Conservation (phyloP, 2,888 invertebrate species). For the Thymelicus acteon region DNA sequence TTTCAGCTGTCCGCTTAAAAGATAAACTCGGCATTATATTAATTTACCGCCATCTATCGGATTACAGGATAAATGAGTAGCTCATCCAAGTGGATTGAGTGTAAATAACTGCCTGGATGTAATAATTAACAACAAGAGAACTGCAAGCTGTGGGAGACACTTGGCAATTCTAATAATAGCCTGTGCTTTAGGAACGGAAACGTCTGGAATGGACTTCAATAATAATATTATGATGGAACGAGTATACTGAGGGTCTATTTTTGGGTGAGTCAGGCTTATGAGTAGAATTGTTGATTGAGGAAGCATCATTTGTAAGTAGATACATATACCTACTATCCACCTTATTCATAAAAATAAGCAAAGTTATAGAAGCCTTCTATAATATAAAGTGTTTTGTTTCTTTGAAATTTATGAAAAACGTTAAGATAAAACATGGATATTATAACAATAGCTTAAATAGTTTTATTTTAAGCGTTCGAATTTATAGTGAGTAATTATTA, state of each 20-base stretch:
- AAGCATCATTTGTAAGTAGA: too few relatives aligned
- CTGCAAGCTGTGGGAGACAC: not conserved
- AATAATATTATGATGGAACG: too few relatives aligned
- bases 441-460: too few relatives aligned
- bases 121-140: not conserved
- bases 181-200: not conserved
- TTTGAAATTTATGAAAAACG: too few relatives aligned
- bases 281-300: too few relatives aligned
- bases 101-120: slow-evolving; percentile 8
- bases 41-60: slow-evolving; percentile 25
- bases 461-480: too few relatives aligned
- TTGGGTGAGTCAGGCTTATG: not conserved
- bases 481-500: too few relatives aligned
- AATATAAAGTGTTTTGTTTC: too few relatives aligned
- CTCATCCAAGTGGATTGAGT: not conserved
- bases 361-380: too few relatives aligned
- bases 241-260: not conserved
- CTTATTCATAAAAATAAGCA: too few relatives aligned
- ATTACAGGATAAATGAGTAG: slow-evolving; percentile 6
- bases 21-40: slow-evolving; percentile 18
- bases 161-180: not conserved
- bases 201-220: not conserved
- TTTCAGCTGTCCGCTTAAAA: slow-evolving; percentile 25
- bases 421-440: too few relatives aligned
- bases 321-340: too few relatives aligned